A percentile compares a stretch with the other conserved stretches of the same genome.
Conservation (phyloP, 2,888 invertebrate species). For the Onchidella celtica region DNA sequence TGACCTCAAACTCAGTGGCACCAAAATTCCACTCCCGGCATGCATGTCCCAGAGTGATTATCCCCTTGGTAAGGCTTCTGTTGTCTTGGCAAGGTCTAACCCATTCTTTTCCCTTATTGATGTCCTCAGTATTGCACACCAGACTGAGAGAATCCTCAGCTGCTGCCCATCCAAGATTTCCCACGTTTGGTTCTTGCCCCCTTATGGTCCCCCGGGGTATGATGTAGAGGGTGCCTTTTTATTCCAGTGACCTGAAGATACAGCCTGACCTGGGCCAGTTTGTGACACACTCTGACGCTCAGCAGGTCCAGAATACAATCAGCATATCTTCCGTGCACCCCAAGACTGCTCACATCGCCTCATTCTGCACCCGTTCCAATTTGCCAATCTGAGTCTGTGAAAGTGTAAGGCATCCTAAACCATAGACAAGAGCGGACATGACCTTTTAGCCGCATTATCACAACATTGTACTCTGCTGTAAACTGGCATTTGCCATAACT, state of each 20-base stretch:
- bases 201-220: neutral
- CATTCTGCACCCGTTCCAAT: conserved; percentile 2
- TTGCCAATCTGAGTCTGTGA: neutral
- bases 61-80: neutral
- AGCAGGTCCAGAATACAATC: neutral
- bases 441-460: neutral
- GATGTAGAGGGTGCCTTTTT: neutral
- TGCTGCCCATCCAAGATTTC: neutral
- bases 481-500: neutral
- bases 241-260: neutral
- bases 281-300: neutral
- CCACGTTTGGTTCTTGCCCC: neutral
- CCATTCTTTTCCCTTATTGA: neutral
- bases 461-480: neutral
- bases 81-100: neutral
- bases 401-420: neutral
- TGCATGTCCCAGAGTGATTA: neutral
- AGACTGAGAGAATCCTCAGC: neutral
- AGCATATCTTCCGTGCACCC: neutral
- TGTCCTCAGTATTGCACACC: neutral
- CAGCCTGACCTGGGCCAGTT: neutral
- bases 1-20: too few species aligned
- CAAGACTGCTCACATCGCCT: neutral
- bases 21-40: too few species aligned
- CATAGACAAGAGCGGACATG: neutral